phyloP scores from a whole-genome alignment of 2,113 vertebrate species.

The Trichechus manatus region DNA sequence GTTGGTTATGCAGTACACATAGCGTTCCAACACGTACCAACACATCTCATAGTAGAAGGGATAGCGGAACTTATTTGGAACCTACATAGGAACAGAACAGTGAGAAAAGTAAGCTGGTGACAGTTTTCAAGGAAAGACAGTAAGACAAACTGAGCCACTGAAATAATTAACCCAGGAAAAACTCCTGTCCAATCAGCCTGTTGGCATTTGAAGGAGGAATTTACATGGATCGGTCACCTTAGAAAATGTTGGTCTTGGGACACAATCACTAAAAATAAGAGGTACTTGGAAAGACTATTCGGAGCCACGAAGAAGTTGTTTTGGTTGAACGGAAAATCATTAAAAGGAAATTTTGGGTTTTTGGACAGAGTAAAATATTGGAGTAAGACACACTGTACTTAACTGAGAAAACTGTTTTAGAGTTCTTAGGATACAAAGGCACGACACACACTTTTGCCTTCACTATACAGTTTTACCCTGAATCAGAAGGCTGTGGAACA shows the following conservation, averaged over 20 bases:
- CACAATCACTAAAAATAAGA: conserved; percentile 18
- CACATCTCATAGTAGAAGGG: conserved; percentile 99
- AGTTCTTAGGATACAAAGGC: background rate
- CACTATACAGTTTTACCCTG: background rate
- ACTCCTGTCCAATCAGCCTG: background rate
- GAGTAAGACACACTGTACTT: background rate
- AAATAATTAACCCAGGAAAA: conserved; percentile 54
- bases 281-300: conserved; percentile 38
- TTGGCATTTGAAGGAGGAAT: conserved; percentile 16
- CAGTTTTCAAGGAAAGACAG: conserved; percentile 33
- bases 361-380: background rate
- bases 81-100: conserved; percentile 86
- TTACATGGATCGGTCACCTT: background rate
- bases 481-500: conserved; percentile 25
- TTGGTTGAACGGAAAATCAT: background rate
- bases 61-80: conserved; percentile 98
- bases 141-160: background rate
- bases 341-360: background rate
- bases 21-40: conserved; percentile 98
- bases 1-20: conserved; percentile 96
- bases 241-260: background rate
- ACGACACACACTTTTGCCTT: background rate
- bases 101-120: conserved; percentile 28
- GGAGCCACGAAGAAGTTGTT: conserved; percentile 27
- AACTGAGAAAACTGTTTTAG: background rate